A percentile compares a stretch with the other conserved stretches of the same genome.
Conservation (phyloP, 2,797 vertebrate species). For the Urosaurus nigricauda region DNA sequence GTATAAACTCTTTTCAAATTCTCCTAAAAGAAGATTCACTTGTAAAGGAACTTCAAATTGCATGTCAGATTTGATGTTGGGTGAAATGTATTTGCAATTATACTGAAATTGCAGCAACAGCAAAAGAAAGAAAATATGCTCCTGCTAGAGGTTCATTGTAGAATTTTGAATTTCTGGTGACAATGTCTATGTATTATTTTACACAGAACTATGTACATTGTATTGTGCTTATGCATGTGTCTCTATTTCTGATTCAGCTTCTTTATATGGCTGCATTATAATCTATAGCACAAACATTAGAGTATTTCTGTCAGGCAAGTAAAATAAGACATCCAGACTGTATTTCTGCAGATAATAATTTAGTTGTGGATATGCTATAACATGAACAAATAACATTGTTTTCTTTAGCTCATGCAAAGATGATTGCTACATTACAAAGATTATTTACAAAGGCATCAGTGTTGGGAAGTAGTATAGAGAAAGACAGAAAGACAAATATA, state of each 20-base stretch:
- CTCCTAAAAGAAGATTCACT: background rate
- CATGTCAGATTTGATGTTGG: background rate
- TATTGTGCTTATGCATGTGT: background rate
- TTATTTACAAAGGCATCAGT: background rate
- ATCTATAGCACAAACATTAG: background rate
- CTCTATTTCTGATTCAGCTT: background rate
- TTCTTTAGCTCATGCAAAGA: background rate
- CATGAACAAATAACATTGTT: background rate
- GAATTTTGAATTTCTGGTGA: background rate
- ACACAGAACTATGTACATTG: background rate
- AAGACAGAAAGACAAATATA: background rate
- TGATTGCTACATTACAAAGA: background rate
- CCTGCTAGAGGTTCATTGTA: background rate
- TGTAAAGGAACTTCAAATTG: background rate
- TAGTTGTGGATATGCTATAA: background rate
- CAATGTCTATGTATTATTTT: background rate
- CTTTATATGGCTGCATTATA: background rate
- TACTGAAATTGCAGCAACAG: background rate
- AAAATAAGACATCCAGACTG: background rate
- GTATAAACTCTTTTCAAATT: background rate
- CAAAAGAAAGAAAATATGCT: background rate
- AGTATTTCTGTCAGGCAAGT: background rate
- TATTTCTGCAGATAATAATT: background rate
- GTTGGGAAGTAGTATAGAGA: background rate
- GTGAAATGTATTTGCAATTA: background rate